Percentiles rank a stretch among this genome's conserved stretches.
phyloP scores from a whole-genome alignment of 2,888 invertebrate genomes.

The Aphidius colemani region DNA sequence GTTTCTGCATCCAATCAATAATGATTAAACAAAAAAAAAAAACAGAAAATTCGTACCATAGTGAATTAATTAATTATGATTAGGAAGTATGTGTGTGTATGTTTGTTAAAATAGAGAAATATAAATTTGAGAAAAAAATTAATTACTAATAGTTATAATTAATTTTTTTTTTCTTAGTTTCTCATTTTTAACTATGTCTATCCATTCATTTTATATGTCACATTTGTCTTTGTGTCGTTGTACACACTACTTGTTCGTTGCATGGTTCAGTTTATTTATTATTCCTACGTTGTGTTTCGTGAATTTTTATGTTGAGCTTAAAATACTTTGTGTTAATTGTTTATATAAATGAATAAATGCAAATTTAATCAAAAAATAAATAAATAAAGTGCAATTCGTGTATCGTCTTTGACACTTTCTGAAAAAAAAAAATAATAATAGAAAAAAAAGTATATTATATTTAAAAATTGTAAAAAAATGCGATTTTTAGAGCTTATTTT shows the following conservation, averaged over 20 bases:
- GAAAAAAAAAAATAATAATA: neutral
- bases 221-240: conserved; percentile 12
- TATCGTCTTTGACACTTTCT: conserved; percentile 24
- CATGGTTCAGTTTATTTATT: conserved; percentile 60
- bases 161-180: conserved; percentile 23
- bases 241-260: conserved; percentile 49
- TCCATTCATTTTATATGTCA: conserved; percentile 24
- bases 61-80: conserved; percentile 3
- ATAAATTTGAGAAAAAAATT: conserved; percentile 8
- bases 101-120: neutral
- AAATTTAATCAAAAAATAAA: conserved; percentile 12
- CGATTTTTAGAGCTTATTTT: conserved; percentile 12
- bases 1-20: conserved; percentile 34
- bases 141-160: neutral
- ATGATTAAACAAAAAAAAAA: neutral
- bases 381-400: conserved; percentile 12
- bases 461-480: neutral
- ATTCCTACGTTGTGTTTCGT: conserved; percentile 67
- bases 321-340: conserved; percentile 50
- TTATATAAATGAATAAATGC: conserved; percentile 16
- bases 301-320: conserved; percentile 67
- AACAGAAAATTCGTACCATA: neutral
- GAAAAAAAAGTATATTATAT: conserved; percentile 1
- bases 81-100: conserved; percentile 19
- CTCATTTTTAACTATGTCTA: conserved; percentile 26